Evolutionary conservation across 2,797 vertebrate species (phyloP).

Genomic region (Catostomus latipinnis): DNA sequence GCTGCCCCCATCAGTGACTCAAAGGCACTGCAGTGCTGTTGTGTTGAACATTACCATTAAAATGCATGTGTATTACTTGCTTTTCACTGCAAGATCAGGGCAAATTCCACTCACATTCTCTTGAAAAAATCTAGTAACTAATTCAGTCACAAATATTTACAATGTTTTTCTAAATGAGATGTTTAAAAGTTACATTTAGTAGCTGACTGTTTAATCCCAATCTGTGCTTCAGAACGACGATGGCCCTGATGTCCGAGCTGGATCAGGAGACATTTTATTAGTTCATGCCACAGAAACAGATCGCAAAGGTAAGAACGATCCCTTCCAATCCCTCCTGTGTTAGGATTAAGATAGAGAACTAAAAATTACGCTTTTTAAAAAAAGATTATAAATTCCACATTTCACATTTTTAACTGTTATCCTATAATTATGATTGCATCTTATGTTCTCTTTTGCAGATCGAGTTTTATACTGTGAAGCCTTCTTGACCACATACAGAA

Average conservation of each 20-base stretch:
- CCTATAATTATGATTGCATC: slow-evolving; percentile 3
- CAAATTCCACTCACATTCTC: background rate
- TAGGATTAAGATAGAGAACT: background rate
- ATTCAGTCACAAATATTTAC: background rate
- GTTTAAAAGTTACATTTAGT: too few species aligned
- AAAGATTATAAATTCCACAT: background rate
- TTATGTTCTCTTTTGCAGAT: slow-evolving; percentile 72
- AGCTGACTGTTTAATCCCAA: background rate
- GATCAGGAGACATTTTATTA: slow-evolving; percentile 92
- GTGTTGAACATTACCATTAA: background rate
- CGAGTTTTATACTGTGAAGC: slow-evolving; percentile 89
- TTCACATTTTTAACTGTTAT: background rate
- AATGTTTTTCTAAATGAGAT: too few species aligned
- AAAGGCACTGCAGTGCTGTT: background rate
- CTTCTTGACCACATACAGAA: slow-evolving; percentile 91
- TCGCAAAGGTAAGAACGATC: slow-evolving; percentile 86
- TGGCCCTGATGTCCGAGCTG: slow-evolving; percentile 95
- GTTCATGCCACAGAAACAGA: slow-evolving; percentile 98
- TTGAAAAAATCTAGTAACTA: background rate
- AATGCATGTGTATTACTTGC: slow-evolving; percentile 14
- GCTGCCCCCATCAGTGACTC: slow-evolving; percentile 30
- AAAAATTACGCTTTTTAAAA: background rate
- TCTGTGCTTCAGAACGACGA: slow-evolving; percentile 86
- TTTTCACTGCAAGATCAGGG: slow-evolving; percentile 37
- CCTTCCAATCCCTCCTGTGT: background rate